Evolutionary conservation across 2,888 invertebrate genomes (phyloP).

Genomic region (Abrostola triplasia): DNA sequence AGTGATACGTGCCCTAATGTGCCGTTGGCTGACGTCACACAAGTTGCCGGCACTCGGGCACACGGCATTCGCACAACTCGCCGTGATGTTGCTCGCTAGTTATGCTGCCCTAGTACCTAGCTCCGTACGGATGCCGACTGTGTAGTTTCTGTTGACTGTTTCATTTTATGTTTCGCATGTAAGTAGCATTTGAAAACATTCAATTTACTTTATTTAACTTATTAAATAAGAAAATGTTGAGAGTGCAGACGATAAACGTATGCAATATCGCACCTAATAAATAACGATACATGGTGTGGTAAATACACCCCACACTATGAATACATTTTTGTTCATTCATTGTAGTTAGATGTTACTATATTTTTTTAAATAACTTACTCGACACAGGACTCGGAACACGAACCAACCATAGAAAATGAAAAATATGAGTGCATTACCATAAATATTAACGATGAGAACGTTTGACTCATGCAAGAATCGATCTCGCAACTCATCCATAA

Average conservation of each 20-base stretch:
- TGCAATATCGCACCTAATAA: too few relatives aligned
- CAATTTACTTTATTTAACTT: too few relatives aligned
- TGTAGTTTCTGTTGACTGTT: constrained; percentile 14
- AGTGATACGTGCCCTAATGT: constrained; percentile 25
- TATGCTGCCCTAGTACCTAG: neutral
- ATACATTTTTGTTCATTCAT: too few relatives aligned
- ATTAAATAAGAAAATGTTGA: too few relatives aligned
- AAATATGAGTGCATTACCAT: too few relatives aligned
- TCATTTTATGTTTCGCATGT: constrained; percentile 7
- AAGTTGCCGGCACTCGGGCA: constrained; percentile 12
- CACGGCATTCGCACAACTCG: constrained; percentile 19
- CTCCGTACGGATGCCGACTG: constrained; percentile 24
- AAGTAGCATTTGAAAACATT: constrained; percentile 5
- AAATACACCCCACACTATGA: too few relatives aligned
- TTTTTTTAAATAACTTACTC: too few relatives aligned
- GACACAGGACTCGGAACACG: too few relatives aligned
- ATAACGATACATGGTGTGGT: too few relatives aligned
- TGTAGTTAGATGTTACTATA: too few relatives aligned
- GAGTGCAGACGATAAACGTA: too few relatives aligned
- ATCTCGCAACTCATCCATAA: neutral
- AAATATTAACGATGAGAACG: neutral
- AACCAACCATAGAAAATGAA: too few relatives aligned
- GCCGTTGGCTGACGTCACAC: constrained; percentile 4
- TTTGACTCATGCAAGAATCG: neutral
- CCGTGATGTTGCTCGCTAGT: constrained; percentile 33